Evolutionary conservation across 2,113 vertebrate species (phyloP).

Genomic region (Suncus etruscus): DNA sequence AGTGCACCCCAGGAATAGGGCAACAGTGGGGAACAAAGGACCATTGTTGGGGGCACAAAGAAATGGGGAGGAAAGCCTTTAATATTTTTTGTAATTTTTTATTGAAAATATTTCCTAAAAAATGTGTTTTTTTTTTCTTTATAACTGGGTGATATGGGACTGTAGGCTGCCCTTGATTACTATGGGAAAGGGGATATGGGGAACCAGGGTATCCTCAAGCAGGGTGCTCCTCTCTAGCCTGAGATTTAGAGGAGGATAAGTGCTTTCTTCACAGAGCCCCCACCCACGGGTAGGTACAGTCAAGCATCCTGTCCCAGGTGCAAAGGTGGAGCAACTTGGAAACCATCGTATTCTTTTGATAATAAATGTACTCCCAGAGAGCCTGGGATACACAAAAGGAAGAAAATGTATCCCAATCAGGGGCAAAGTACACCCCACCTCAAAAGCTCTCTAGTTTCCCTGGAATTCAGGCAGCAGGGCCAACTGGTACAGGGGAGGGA

Average conservation of each 20-base stretch:
- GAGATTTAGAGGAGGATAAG: not conserved
- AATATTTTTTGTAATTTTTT: slow-evolving; percentile 81
- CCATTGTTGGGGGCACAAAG: slow-evolving; percentile 28
- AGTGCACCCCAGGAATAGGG: slow-evolving; percentile 67
- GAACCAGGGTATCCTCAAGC: slow-evolving; percentile 2
- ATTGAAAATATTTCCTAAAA: slow-evolving; percentile 84
- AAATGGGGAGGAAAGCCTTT: slow-evolving; percentile 39
- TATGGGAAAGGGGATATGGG: slow-evolving; percentile 13
- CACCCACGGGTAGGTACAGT: not conserved
- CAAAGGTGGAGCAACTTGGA: slow-evolving; percentile 39
- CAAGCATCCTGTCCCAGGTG: not conserved
- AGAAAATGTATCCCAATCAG: not conserved
- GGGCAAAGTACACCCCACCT: slow-evolving; percentile 7
- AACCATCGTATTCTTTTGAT: slow-evolving; percentile 28
- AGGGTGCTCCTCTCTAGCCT: slow-evolving; percentile 30
- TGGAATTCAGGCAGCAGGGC: slow-evolving; percentile 63
- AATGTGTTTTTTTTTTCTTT: slow-evolving; percentile 75
- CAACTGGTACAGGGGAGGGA: not conserved
- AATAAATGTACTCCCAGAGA: slow-evolving; percentile 63
- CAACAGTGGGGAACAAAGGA: not conserved
- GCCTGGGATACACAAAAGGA: slow-evolving; percentile 14
- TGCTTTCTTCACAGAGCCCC: not conserved
- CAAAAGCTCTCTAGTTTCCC: slow-evolving; percentile 49
- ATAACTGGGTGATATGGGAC: slow-evolving; percentile 76
- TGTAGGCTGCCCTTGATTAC: slow-evolving; percentile 68